These are phyloP conservation scores for Cancer borealis DNA, from an alignment of 2,888 invertebrate genomes.

Conservation along the genomic window DNA sequence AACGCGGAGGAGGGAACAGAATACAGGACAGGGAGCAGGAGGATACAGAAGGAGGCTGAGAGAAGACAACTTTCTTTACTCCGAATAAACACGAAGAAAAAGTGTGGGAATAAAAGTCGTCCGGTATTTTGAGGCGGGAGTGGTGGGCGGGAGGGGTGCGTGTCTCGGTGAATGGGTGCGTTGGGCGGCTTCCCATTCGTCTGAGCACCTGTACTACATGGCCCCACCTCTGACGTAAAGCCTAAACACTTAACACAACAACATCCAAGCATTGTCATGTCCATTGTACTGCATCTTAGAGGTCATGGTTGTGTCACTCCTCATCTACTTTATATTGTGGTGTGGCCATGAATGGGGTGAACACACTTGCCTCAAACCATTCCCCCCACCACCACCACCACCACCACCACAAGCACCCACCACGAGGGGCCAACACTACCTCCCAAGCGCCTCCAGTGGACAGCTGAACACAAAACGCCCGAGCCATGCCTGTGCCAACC, in stretches of 20 bases:
- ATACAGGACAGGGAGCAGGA: background rate
- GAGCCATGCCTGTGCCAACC: constrained; percentile 13
- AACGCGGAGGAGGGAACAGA: too few relatives aligned
- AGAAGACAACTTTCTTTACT: background rate
- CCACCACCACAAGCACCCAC: background rate
- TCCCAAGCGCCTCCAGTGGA: constrained; percentile 32
- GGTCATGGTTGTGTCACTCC: background rate
- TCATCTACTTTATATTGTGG: background rate
- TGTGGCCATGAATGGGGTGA: background rate
- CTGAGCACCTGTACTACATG: background rate
- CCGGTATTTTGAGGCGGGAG: background rate
- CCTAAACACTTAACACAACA: background rate
- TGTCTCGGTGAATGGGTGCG: background rate
- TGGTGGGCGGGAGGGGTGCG: background rate
- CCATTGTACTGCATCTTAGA: background rate
- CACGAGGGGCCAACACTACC: background rate
- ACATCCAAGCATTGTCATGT: background rate
- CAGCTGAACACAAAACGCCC: constrained; percentile 29
- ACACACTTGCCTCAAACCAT: background rate
- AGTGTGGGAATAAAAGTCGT: background rate
- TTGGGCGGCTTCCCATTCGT: background rate
- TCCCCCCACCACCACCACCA: background rate
- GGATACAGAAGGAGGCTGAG: background rate
- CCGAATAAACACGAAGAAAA: background rate
- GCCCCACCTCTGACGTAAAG: background rate